These are phyloP conservation scores for Formica aserva DNA, from an alignment of 2,888 invertebrate genomes.

Conservation along the genomic window DNA sequence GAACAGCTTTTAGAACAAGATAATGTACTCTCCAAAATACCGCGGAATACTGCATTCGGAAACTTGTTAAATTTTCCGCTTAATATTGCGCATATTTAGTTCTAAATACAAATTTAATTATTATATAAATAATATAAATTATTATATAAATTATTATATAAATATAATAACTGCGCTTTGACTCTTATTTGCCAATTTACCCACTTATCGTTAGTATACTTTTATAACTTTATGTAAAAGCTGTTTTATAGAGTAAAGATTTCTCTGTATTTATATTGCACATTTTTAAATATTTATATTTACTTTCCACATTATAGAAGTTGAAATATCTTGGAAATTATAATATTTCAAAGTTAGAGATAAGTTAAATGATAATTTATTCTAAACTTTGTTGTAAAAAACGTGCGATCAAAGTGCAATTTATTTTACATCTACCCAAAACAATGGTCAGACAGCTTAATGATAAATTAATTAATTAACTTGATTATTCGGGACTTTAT, in stretches of 20 bases:
- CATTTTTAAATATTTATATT: neutral
- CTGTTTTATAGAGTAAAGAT: neutral
- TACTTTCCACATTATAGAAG: neutral
- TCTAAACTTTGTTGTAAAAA: constrained; percentile 1
- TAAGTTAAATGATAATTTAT: neutral
- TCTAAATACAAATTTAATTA: no score
- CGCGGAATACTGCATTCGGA: no score
- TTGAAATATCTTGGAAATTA: neutral
- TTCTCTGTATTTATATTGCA: neutral
- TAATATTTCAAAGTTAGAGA: neutral
- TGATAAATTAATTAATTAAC: neutral
- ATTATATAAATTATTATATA: no score
- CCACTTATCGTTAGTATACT: no score
- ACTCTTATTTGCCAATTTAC: no score
- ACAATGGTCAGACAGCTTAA: neutral
- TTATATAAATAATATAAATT: no score
- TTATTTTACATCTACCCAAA: neutral
- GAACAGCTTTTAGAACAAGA: no score
- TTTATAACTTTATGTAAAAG: neutral
- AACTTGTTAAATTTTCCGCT: no score
- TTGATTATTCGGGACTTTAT: neutral
- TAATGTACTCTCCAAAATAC: no score
- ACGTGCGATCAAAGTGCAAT: constrained; percentile 4
- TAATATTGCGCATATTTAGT: no score
- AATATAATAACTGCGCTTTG: no score